phyloP scores from a whole-genome alignment of 2,888 invertebrate species.

The Emmelina monodactyla region DNA sequence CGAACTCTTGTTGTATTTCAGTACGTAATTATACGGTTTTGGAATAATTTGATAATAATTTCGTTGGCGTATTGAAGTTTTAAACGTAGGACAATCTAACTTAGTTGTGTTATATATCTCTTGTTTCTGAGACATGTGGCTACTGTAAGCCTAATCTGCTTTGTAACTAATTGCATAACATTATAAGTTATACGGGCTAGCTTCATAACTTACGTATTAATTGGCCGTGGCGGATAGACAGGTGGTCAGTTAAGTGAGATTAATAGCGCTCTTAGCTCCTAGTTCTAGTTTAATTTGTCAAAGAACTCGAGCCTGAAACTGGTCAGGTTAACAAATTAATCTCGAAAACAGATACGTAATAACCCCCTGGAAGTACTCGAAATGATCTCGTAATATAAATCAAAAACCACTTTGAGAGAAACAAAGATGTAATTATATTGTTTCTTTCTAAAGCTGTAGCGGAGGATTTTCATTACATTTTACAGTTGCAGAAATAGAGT shows the following conservation, averaged over 20 bases:
- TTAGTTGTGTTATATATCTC: no score
- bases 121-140: no score
- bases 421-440: conserved; percentile 46
- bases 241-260: conserved; percentile 1
- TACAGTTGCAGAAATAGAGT: conserved; percentile 60
- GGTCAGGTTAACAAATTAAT: no score
- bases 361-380: no score
- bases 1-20: no score
- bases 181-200: neutral
- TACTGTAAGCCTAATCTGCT: no score
- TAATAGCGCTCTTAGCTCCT: conserved; percentile 1
- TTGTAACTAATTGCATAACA: neutral
- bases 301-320: conserved; percentile 20
- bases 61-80: no score
- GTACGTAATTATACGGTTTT: no score
- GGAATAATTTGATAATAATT: no score
- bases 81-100: no score
- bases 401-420: conserved; percentile 31
- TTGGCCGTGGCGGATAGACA: neutral
- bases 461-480: conserved; percentile 55
- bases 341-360: no score
- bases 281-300: conserved; percentile 23
- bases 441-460: conserved; percentile 43
- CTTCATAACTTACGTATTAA: conserved; percentile 1
- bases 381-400: conserved; percentile 10